Conservation (phyloP, 1,140 invertebrate genomes). For the Harpegnathos saltator region DNA sequence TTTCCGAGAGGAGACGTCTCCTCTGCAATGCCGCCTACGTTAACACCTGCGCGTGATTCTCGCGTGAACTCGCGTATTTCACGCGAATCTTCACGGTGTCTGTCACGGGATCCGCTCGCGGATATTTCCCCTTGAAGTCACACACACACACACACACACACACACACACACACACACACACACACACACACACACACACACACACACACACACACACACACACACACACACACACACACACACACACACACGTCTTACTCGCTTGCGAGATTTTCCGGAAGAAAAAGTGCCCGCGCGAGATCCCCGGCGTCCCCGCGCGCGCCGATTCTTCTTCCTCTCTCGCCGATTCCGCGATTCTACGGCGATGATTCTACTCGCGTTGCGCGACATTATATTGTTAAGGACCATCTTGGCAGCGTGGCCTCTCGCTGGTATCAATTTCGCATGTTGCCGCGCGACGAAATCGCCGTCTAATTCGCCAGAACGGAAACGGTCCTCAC, state of each 20-base stretch:
- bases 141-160: too few species aligned
- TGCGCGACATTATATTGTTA: not conserved
- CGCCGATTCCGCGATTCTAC: not conserved
- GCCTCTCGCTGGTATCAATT: conserved; percentile 57
- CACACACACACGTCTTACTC: too few species aligned
- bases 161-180: too few species aligned
- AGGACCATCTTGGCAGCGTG: conserved; percentile 21
- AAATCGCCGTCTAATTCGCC: conserved; percentile 56
- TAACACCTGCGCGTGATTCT: conserved; percentile 79
- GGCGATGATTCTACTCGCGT: not conserved
- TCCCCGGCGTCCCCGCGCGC: too few species aligned
- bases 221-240: too few species aligned
- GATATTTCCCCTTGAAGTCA: too few species aligned
- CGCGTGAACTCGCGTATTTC: conserved; percentile 80
- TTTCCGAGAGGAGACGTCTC: conserved; percentile 72
- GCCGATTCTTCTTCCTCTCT: too few species aligned
- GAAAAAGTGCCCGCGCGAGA: too few species aligned
- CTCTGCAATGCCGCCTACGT: conserved; percentile 80
- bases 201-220: too few species aligned
- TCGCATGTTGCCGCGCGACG: conserved; percentile 52
- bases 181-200: too few species aligned
- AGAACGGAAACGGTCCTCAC: conserved; percentile 62
- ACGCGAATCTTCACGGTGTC: conserved; percentile 52
- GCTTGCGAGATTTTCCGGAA: too few species aligned
- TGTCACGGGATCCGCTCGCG: conserved; percentile 6